Evolutionary conservation across 1,140 invertebrate genomes (phyloP).

Genomic region (Procambarus clarkii): DNA sequence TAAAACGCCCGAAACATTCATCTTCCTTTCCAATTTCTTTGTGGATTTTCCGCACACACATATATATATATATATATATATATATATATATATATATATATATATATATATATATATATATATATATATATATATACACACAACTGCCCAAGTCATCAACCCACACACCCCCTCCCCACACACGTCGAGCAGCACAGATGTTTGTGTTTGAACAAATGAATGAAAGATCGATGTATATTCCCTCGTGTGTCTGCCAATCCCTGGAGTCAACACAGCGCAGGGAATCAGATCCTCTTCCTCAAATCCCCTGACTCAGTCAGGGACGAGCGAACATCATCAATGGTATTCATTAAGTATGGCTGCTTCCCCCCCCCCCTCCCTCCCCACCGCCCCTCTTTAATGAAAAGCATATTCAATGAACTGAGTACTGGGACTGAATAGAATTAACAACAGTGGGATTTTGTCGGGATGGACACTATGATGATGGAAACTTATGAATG

Average conservation of each 20-base stretch:
- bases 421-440: neutral
- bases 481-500: neutral
- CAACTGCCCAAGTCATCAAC: too few relatives aligned
- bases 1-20: too few relatives aligned
- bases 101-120: too few relatives aligned
- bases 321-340: neutral
- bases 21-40: too few relatives aligned
- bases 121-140: too few relatives aligned
- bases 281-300: neutral
- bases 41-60: too few relatives aligned
- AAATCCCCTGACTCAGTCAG: neutral
- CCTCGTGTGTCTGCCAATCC: neutral
- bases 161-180: neutral
- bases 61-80: neutral
- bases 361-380: neutral
- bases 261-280: neutral
- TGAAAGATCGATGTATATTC: neutral
- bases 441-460: neutral
- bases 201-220: slow-evolving; percentile 5
- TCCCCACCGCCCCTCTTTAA: neutral
- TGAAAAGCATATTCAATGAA: neutral
- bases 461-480: neutral
- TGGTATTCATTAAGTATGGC: neutral
- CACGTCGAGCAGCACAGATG: neutral
- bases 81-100: neutral